phyloP scores from a whole-genome alignment of 2,797 vertebrate genomes.

The Ispidina picta region DNA sequence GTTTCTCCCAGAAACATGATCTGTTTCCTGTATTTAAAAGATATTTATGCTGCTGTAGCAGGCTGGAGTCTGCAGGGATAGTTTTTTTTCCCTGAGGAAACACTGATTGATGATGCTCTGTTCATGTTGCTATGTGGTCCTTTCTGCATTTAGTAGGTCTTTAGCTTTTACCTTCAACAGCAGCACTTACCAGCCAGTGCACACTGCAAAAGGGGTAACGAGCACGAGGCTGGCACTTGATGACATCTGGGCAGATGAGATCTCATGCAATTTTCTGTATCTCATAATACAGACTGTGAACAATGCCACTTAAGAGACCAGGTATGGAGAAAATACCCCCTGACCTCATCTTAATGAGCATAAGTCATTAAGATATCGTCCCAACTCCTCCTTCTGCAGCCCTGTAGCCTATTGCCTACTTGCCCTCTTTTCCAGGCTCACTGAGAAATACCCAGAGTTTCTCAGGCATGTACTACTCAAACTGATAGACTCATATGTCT shows the following conservation, averaged over 20 bases:
- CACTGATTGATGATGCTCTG: conserved; percentile 28
- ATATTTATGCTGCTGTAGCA: conserved; percentile 14
- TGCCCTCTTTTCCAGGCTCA: background rate
- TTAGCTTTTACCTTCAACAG: background rate
- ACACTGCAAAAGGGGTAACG: background rate
- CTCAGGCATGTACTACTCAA: background rate
- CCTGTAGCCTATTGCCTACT: background rate
- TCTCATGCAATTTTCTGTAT: background rate
- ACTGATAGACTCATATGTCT: background rate
- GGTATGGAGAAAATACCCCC: background rate
- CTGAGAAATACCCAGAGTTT: background rate
- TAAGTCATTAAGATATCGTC: background rate
- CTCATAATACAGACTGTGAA: background rate
- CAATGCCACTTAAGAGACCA: background rate
- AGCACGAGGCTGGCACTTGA: background rate
- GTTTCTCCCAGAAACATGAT: background rate
- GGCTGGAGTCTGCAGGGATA: background rate
- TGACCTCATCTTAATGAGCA: background rate
- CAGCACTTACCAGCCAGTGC: background rate
- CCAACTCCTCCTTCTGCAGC: background rate
- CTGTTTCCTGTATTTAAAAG: conserved; percentile 36
- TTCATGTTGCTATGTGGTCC: background rate
- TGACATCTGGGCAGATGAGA: background rate
- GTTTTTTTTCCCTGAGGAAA: background rate
- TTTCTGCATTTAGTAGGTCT: background rate